Percentiles rank a stretch among this genome's conserved stretches.
phyloP scores from a whole-genome alignment of 2,797 vertebrate species.

The Hemibagrus guttatus region DNA sequence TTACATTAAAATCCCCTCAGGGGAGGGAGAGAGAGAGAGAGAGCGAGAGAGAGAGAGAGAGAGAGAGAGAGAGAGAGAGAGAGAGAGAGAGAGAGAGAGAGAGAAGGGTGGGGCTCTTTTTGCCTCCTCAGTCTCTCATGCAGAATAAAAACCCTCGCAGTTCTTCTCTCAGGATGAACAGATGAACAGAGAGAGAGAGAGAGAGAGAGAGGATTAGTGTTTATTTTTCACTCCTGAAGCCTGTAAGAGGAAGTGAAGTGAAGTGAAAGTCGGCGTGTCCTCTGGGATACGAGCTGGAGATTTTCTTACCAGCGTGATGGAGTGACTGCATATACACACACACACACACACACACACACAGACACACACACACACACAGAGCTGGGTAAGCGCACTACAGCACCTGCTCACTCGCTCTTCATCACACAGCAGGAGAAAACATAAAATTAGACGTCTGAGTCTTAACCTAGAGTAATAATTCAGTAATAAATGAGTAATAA shows the following conservation, averaged over 20 bases:
- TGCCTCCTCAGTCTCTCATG: neutral
- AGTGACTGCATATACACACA: neutral
- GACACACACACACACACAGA: neutral
- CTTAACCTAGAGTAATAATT: neutral
- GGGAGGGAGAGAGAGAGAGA: too few species aligned
- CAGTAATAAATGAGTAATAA: neutral
- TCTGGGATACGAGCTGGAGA: neutral
- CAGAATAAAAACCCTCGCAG: neutral
- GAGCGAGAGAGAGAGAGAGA: neutral
- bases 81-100: neutral
- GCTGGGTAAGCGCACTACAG: neutral
- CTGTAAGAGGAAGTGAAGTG: neutral
- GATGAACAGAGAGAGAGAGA: conserved; percentile 6
- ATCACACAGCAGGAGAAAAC: neutral
- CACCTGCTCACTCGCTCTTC: conserved; percentile 11
- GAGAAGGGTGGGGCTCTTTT: neutral
- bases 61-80: neutral
- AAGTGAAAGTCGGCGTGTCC: neutral
- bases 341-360: neutral
- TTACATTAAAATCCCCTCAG: neutral
- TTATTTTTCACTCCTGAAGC: neutral
- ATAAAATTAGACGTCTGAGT: neutral
- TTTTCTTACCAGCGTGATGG: neutral
- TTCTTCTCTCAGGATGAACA: conserved; percentile 5
- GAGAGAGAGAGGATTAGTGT: neutral